Evolutionary conservation across 1,140 invertebrate species (phyloP).

Genomic region (Calliphora vicina): DNA sequence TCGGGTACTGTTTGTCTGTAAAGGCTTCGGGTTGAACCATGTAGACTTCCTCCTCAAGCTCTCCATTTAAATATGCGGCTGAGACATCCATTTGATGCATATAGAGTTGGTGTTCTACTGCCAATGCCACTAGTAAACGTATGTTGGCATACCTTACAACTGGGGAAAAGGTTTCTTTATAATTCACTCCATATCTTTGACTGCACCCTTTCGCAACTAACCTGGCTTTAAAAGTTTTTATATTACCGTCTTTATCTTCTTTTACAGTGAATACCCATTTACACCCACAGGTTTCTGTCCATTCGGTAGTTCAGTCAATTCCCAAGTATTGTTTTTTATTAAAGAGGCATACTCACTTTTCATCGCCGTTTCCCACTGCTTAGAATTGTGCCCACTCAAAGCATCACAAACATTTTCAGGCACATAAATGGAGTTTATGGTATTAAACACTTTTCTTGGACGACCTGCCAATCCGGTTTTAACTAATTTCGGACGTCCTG

Average conservation of each 20-base stretch:
- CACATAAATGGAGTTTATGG: conserved; percentile 3
- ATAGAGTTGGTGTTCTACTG: conserved; percentile 37
- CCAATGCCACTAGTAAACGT: conserved; percentile 24
- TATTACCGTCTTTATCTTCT: neutral
- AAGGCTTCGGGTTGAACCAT: conserved; percentile 44
- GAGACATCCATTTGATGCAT: conserved; percentile 55
- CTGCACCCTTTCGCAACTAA: conserved; percentile 36
- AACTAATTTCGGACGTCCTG: neutral
- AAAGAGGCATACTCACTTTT: neutral
- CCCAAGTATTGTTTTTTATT: neutral
- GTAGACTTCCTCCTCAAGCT: conserved; percentile 57
- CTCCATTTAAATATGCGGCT: conserved; percentile 59
- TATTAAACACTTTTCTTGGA: conserved; percentile 27
- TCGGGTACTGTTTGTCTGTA: conserved; percentile 3
- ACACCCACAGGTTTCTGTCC: conserved; percentile 8
- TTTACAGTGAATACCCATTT: conserved; percentile 15
- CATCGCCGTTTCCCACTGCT: conserved; percentile 47
- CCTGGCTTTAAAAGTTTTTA: conserved; percentile 12
- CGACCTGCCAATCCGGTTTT: conserved; percentile 22
- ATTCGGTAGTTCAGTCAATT: neutral
- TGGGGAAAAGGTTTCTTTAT: conserved; percentile 52
- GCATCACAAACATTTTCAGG: conserved; percentile 25
- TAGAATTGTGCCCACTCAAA: neutral
- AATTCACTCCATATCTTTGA: conserved; percentile 48
- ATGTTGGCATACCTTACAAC: conserved; percentile 42